These are phyloP conservation scores for Rhingia rostrata DNA, from an alignment of 2,888 invertebrate genomes.

Conservation along the genomic window DNA sequence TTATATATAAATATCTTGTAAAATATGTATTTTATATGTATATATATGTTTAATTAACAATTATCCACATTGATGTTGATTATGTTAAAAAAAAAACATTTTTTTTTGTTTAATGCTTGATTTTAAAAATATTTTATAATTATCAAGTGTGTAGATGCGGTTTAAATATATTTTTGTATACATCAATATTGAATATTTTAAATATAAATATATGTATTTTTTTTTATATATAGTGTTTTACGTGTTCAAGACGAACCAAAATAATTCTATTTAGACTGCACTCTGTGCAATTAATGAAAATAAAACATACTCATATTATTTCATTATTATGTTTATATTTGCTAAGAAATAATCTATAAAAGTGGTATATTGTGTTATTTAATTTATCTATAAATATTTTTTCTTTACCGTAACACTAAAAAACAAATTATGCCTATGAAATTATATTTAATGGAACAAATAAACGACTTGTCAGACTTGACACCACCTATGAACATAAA, in stretches of 20 bases:
- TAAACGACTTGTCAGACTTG: conserved; percentile 40
- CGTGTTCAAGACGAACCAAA: conserved; percentile 28
- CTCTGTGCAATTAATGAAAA: conserved; percentile 59
- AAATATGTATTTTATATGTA: conserved; percentile 38
- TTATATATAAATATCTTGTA: conserved; percentile 60
- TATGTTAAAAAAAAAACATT: conserved; percentile 56
- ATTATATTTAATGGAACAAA: conserved; percentile 20
- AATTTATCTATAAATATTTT: conserved; percentile 48
- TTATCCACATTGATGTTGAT: conserved; percentile 57
- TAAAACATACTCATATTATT: conserved; percentile 40
- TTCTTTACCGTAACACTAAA: conserved; percentile 1
- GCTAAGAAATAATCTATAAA: conserved; percentile 40
- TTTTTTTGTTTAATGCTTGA: conserved; percentile 15
- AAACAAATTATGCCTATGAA: conserved; percentile 12
- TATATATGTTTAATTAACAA: conserved; percentile 53
- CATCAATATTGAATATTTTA: conserved; percentile 33
- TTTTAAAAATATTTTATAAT: conserved; percentile 48
- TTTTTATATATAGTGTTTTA: conserved; percentile 43
- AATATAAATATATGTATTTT: conserved; percentile 25
- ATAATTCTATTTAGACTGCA: conserved; percentile 61
- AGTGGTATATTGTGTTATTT: conserved; percentile 49
- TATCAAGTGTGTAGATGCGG: conserved; percentile 64
- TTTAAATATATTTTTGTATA: conserved; percentile 44
- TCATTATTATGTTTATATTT: conserved; percentile 49
- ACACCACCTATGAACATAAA: conserved; percentile 1